Evolutionary conservation across 2,113 vertebrate genomes (phyloP), one percentile per base, ranked within the genome.

Genomic region (Nothobranchius furzeri): DNA sequence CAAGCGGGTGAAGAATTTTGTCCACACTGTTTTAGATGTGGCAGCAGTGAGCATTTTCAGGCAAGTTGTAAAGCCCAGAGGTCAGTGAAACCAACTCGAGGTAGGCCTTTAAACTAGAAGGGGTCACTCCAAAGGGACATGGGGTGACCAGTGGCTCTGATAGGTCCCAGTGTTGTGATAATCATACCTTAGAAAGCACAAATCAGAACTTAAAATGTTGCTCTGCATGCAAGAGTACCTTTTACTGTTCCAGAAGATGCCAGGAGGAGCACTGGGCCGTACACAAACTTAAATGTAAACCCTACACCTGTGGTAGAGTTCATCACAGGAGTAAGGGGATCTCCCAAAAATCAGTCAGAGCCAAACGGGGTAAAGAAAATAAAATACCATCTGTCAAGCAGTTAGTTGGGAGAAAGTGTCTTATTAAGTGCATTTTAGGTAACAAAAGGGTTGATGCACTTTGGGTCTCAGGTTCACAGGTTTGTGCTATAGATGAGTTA

Each of bases 401-500:
- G 51, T 53, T 53, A 35, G 52, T 54, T 25, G 52, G 52, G 14
- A 54, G 25, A 8, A 54, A 54, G 15, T 42, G 55, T 57, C 15
- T 57, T 0, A 42, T 57, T 42, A 40, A 15, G n/a, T 57, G 9
- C 30, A 30, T 20, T 40, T 57, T 57, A 42, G n/a, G 9, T 9
- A 57, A 12, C 36, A 54, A 58, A 12, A 58, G 1, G 55, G n/a
- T 58, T 58, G 55, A 58, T 42, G 55, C 55, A 20, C 30, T 58
- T 42, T 58, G 37, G 10, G 55, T 42, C 37, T 43, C 55, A 42
- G 36, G 55, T 7, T 58, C 55, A 58, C 36, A 58, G 15, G 55
- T 58, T 58, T 58, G 37, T 42, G 37, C 55, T 7, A 20, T 20
- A 58, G n/a, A 58, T 43, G n/a, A 58, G 56, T 58, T n/a, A 24